Percentiles rank a stretch among this genome's conserved stretches.
These are phyloP conservation scores for Gasterosteus aculeatus DNA, from an alignment of 2,113 vertebrate species.

Conservation along the genomic window DNA sequence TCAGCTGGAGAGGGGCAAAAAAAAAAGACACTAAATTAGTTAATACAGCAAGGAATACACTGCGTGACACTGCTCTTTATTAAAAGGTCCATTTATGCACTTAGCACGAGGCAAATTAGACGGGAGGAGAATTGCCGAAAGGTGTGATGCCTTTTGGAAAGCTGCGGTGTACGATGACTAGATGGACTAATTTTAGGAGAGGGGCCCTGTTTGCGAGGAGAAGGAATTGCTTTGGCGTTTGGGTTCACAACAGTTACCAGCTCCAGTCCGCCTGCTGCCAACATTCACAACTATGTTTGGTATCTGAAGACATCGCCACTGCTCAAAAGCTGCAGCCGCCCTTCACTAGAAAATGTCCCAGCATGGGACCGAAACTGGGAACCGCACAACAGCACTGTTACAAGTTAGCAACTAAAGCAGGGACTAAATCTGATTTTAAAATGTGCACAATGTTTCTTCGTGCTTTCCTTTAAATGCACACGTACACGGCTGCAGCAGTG, in stretches of 20 bases:
- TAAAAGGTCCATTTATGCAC: constrained; percentile 13
- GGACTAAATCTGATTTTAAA: neutral
- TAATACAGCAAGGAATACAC: neutral
- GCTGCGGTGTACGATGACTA: constrained; percentile 24
- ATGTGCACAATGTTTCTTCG: neutral
- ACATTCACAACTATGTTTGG: constrained; percentile 57
- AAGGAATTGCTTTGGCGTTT: constrained; percentile 56
- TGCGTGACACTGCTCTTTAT: neutral
- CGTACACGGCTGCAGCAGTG: constrained; percentile 55
- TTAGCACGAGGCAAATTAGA: constrained; percentile 33
- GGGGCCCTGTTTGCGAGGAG: constrained; percentile 54
- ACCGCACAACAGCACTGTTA: constrained; percentile 9
- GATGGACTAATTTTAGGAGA: constrained; percentile 64
- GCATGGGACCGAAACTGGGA: constrained; percentile 27
- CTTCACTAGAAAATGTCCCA: constrained; percentile 31
- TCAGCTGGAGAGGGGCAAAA: constrained; percentile 83
- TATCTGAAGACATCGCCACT: constrained; percentile 63
- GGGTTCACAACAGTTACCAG: constrained; percentile 56
- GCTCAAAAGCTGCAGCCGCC: constrained; percentile 47
- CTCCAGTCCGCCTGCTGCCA: constrained; percentile 60
- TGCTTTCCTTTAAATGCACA: constrained; percentile 12
- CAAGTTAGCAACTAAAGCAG: constrained; percentile 9
- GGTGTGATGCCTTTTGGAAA: constrained; percentile 39
- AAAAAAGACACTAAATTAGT: neutral
- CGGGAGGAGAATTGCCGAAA: constrained; percentile 34